Conservation (phyloP, 1,140 invertebrate genomes). For the Ruditapes philippinarum region DNA sequence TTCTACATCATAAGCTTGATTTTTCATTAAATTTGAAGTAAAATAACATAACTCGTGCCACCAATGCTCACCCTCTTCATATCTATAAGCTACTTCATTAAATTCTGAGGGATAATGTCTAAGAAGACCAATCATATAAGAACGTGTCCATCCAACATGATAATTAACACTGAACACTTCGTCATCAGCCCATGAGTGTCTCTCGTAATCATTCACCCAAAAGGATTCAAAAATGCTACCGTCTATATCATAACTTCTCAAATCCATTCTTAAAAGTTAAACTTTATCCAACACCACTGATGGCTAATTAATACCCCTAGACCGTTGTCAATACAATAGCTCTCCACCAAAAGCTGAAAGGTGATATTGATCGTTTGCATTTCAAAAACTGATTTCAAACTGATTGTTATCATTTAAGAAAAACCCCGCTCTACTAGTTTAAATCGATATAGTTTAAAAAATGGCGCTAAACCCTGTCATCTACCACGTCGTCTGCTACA, state of each 20-base stretch:
- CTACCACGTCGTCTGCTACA: no score
- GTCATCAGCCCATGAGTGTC: not conserved
- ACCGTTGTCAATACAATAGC: no score
- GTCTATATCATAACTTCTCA: not conserved
- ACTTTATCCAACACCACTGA: no score
- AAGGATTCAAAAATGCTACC: not conserved
- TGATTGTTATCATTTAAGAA: no score
- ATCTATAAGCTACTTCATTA: not conserved
- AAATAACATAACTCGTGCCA: not conserved
- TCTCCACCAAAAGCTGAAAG: no score
- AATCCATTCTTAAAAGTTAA: conserved; percentile 5
- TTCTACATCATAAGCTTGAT: not conserved
- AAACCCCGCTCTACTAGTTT: no score
- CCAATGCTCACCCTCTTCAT: not conserved
- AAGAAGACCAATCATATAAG: not conserved
- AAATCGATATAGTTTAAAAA: no score
- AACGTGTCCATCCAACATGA: not conserved
- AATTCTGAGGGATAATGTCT: not conserved
- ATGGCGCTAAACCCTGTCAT: no score
- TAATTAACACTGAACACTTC: not conserved
- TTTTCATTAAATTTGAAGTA: not conserved
- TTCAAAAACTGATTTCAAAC: no score
- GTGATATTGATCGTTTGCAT: no score
- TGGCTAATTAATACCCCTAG: no score
- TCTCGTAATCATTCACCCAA: not conserved